Base-by-base conservation (phyloP, 2,888 invertebrate species). In the Amphipyra berbera region DNA sequence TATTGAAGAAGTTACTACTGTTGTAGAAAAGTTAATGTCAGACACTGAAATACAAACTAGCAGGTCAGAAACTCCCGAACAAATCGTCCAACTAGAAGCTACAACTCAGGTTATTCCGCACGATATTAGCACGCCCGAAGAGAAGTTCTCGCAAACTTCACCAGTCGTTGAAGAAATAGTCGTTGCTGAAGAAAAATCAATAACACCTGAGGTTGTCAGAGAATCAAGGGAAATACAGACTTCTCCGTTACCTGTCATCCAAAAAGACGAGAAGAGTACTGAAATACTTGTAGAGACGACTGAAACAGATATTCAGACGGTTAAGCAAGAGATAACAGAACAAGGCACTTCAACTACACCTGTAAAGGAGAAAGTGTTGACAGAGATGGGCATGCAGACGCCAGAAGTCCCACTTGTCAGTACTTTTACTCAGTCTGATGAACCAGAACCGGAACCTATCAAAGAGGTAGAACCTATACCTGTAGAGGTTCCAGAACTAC, bases 151-250 rank as follows among this genome's bases (percentile, higher is more conserved):
- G 45, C 96, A 96, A 79, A 96, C 95, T 14, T 85, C 91, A 14
- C 88, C 93, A 50, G 88, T 89, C 4, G 68, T 83, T 30, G 83
- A 86, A 59, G 86, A 84, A 72, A 61, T 74, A 50, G 61, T 79
- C 9, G 82, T 86, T 50, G 71, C 82, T 45, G 63, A 78, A 13
- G 81, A 83, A 1, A 81, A 84, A 74, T 77, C 81, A 12, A 79
- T 84, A 54, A 85, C 90, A 40, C 84, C 88, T 9, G 94, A 95
- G 66, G 82, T 88, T 47, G 90, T 93, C 79, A 95, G 93, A 33
- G 92, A 94, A 71, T 87, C 93, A 38, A 92, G 93, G 71, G 95
- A 95, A 79, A 90, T 95, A 52, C 96, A 96, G 86, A 96, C 96
- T 9, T 95, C 96, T n/a, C 95, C 95, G 10, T 68, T 89, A 50